A percentile compares a stretch with the other conserved stretches of the same genome.
phyloP scores from a whole-genome alignment of 2,113 vertebrate species.

The Chaenogobius annularis region DNA sequence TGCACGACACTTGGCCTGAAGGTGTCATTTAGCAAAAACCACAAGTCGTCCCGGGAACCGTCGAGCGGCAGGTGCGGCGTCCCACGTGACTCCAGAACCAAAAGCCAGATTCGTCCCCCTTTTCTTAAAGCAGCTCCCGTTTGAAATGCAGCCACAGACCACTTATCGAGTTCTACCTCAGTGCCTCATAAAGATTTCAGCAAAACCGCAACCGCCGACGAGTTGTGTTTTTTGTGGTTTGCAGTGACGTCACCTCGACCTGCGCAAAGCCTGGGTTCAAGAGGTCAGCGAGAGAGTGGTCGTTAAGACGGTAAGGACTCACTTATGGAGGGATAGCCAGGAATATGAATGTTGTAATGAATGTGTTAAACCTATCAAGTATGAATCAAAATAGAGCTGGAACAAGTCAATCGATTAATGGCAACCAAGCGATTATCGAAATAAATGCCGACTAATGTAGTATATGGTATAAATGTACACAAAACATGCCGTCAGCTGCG shows the following conservation, averaged over 20 bases:
- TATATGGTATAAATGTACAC: too few species aligned
- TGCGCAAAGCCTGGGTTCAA: conserved; percentile 37
- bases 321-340: not conserved
- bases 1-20: conserved; percentile 12
- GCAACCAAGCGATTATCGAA: too few species aligned
- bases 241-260: conserved; percentile 29
- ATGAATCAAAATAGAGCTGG: too few species aligned
- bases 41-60: conserved; percentile 19
- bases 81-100: not conserved
- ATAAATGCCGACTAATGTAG: too few species aligned
- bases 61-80: not conserved
- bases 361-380: too few species aligned
- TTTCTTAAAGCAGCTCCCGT: not conserved
- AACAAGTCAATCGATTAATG: too few species aligned
- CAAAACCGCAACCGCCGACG: conserved; percentile 20
- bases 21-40: conserved; percentile 21
- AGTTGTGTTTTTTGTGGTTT: conserved; percentile 44
- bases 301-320: not conserved
- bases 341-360: not conserved
- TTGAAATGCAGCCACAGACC: conserved; percentile 12
- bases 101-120: not conserved
- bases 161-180: conserved; percentile 1
- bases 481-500: too few species aligned
- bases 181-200: not conserved
- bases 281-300: conserved; percentile 40